These are phyloP conservation scores for Pomatorhinus ruficollis DNA, from an alignment of 2,113 vertebrate genomes.

Conservation along the genomic window DNA sequence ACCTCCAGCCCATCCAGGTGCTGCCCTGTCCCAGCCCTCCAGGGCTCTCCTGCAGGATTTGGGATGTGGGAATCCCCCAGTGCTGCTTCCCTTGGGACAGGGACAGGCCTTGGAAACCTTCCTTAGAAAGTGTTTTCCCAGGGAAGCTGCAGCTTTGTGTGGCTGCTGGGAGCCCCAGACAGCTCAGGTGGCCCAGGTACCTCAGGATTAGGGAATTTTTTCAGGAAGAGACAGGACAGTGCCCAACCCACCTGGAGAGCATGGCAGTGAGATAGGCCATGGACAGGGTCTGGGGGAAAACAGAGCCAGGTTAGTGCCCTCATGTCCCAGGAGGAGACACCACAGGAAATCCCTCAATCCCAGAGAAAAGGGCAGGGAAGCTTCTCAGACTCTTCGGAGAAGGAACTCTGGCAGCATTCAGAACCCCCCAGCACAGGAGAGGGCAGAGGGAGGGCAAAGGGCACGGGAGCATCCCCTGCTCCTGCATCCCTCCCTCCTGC, in stretches of 20 bases:
- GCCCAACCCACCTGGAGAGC: conserved; percentile 83
- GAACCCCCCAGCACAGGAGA: neutral
- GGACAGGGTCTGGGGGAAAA: conserved; percentile 84
- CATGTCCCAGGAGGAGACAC: neutral
- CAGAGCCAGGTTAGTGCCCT: neutral
- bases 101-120: neutral
- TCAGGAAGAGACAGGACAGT: neutral
- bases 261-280: conserved; percentile 95
- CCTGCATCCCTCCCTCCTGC: neutral
- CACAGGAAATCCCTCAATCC: neutral
- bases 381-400: neutral
- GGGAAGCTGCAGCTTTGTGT: neutral
- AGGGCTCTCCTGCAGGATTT: neutral
- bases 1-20: neutral
- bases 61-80: neutral
- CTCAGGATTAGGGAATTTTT: neutral
- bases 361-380: neutral
- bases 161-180: neutral
- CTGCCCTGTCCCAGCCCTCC: neutral
- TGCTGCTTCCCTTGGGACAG: neutral
- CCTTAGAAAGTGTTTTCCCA: neutral
- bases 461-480: neutral
- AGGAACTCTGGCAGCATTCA: neutral
- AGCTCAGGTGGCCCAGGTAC: neutral
- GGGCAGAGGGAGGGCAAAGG: neutral